Evolutionary conservation across 2,888 invertebrate species (phyloP), one percentile per base, ranked within the genome.

Genomic region (Aproaerema taeniolella): DNA sequence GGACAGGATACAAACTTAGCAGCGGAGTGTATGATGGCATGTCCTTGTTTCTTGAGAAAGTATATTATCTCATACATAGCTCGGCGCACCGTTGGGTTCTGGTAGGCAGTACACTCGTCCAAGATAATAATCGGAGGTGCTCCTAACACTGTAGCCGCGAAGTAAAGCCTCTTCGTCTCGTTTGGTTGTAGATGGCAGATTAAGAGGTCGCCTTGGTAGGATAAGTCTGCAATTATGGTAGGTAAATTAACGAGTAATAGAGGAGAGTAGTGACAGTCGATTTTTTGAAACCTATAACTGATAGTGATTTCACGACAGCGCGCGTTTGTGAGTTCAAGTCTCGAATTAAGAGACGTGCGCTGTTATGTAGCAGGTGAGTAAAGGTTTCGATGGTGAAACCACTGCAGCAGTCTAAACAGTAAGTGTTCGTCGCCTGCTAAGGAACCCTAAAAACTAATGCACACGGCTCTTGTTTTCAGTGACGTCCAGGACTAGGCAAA

Each of bases 21-120:
- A 13, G 26, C 35, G 0, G 28, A 35, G 16, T 35, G 35, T n/a
- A 35, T 20, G 11, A 82, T 54, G 5, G 73, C 67, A 35, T 82
- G 82, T 0, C 79, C 82, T 1, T 64, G 63, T 41, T 60, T 68
- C 48, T 55, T 67, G 46, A 83, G 48, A 1, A 54, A 46, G 39
- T 64, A 62, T 14, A 83, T 50, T 41, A 83, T 79, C 43, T 39
- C 55, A 51, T 78, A 82, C 69, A 83, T 81, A 12, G 73, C 62
- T 0, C 75, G 61, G 8, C 60, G 49, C 9, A 77, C 67, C 0
- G 72, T 65, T 38, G 54, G 58, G 37, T 58, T 69, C 55, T 83
- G 83, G 52, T 69, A 64, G 3, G 74, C 73, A 0, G 73, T 74
- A 49, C 66, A 77, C 42, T 82, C 78, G 43, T 85, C 77, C n/a